Evolutionary conservation across 2,797 vertebrate genomes (phyloP).

Genomic region (Percopsis omiscomaycus): DNA sequence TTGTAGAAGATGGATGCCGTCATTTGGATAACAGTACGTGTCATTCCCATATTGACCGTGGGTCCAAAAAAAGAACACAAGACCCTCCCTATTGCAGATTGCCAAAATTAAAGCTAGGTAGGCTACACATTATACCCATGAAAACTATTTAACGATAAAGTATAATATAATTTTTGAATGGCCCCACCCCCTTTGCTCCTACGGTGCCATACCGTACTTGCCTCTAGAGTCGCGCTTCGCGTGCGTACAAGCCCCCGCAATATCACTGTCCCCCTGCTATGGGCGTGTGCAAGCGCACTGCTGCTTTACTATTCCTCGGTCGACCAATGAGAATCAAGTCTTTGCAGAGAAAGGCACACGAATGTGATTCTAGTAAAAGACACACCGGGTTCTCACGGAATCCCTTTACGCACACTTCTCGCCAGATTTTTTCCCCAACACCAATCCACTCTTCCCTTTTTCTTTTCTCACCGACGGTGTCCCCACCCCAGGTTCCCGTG

Average conservation of each 20-base stretch:
- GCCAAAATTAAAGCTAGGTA: constrained; percentile 1
- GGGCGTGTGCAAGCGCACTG: constrained; percentile 65
- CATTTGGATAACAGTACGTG: constrained; percentile 69
- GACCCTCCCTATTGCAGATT: constrained; percentile 22
- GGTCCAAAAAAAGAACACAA: constrained; percentile 16
- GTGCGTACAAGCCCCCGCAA: constrained; percentile 59
- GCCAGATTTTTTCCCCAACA: constrained; percentile 63
- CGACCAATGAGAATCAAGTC: constrained; percentile 74
- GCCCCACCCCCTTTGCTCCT: constrained; percentile 56
- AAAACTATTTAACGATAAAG: constrained; percentile 50
- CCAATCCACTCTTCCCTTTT: constrained; percentile 70
- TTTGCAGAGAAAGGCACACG: constrained; percentile 71
- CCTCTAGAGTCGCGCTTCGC: constrained; percentile 32
- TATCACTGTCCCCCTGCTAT: constrained; percentile 58
- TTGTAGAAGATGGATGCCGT: constrained; percentile 72
- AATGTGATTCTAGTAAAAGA: constrained; percentile 75
- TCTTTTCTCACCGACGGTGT: constrained; percentile 66
- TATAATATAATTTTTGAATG: constrained; percentile 66
- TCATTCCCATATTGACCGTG: constrained; percentile 59
- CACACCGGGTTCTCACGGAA: constrained; percentile 75
- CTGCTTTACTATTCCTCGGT: constrained; percentile 70
- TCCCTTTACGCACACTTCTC: constrained; percentile 72
- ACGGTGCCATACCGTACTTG: constrained; percentile 54
- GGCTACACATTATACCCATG: constrained; percentile 23
- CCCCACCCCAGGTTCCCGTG: constrained; percentile 74